phyloP scores from a whole-genome alignment of 2,113 vertebrate genomes.

The human region DNA sequence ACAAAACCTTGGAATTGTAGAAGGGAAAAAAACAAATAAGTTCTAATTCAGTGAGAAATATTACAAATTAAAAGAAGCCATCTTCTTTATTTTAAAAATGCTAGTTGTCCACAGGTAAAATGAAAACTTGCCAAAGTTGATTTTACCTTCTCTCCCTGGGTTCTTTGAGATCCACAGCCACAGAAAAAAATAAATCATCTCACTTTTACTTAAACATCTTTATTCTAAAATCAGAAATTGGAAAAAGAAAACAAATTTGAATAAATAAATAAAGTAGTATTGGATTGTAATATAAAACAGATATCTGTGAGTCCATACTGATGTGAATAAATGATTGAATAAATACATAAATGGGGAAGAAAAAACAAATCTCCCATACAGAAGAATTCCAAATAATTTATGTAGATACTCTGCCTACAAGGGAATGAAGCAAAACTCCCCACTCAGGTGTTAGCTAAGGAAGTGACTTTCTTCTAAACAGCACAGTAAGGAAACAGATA shows the following conservation, averaged over 20 bases:
- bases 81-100: constrained; percentile 46
- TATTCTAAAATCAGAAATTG: not conserved
- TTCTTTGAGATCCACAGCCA: not conserved
- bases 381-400: not conserved
- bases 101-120: constrained; percentile 27
- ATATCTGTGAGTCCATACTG: not conserved
- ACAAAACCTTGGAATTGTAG: not conserved
- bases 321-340: not conserved
- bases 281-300: constrained; percentile 6
- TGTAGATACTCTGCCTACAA: not conserved
- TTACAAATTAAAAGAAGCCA: constrained; percentile 51
- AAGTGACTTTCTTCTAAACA: not conserved
- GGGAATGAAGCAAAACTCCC: not conserved
- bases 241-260: not conserved
- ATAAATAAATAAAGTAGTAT: not conserved
- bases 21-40: constrained; percentile 21
- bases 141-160: not conserved
- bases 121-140: not conserved
- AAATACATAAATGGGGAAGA: not conserved
- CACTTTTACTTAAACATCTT: not conserved
- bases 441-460: not conserved
- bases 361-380: not conserved
- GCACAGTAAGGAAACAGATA: not conserved
- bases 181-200: not conserved
- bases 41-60: constrained; percentile 52